Evolutionary conservation across 1,140 invertebrate genomes (phyloP).

Genomic region (Brachionus manjavacas): DNA sequence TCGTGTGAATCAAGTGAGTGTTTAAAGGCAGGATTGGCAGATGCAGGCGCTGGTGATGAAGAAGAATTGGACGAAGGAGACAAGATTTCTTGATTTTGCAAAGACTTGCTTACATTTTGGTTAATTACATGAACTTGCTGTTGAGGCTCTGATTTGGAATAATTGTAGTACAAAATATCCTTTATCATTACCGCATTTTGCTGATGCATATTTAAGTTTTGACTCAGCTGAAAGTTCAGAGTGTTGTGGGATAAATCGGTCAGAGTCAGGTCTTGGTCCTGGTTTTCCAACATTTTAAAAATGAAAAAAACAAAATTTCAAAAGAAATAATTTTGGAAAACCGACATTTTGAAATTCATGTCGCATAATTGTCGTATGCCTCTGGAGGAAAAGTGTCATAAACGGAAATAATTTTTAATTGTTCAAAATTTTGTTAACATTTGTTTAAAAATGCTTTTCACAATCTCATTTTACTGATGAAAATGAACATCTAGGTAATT

Average conservation of each 20-base stretch:
- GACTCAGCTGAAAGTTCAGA: conserved; percentile 7
- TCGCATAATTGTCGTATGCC: conserved; percentile 9
- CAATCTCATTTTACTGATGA: too few species aligned
- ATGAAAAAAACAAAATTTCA: background rate
- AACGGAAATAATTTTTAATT: background rate
- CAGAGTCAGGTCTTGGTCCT: conserved; percentile 8
- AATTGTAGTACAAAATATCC: conserved; percentile 20
- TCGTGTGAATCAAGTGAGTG: background rate
- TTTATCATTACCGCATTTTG: conserved; percentile 9
- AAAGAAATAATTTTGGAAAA: background rate
- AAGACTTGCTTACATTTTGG: background rate
- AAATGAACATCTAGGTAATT: too few species aligned
- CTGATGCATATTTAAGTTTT: background rate
- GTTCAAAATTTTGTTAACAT: background rate
- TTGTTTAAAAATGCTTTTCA: too few species aligned
- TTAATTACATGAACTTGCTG: background rate
- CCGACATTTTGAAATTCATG: conserved; percentile 25
- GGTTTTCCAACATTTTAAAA: conserved; percentile 20
- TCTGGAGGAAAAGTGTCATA: background rate
- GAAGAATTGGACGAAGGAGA: conserved; percentile 19
- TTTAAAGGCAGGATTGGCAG: background rate
- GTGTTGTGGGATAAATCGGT: conserved; percentile 7
- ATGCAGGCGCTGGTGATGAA: background rate
- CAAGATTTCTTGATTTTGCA: background rate
- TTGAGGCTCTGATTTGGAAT: background rate